Percentiles rank a stretch among this genome's conserved stretches.
These are phyloP conservation scores for Alligator mississippiensis DNA, from an alignment of 2,113 vertebrate genomes.

Conservation along the genomic window DNA sequence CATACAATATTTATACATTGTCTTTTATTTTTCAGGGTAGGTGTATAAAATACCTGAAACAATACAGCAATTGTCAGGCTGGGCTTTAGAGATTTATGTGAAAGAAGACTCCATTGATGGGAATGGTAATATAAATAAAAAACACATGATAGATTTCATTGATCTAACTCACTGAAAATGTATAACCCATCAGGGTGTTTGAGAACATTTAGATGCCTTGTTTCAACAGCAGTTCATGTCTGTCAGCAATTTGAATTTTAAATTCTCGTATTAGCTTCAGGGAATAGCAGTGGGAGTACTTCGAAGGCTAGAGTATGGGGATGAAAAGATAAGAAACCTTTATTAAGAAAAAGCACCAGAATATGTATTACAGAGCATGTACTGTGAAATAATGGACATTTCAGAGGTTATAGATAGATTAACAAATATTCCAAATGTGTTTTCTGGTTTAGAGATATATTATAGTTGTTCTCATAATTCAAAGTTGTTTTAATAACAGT, in stretches of 20 bases:
- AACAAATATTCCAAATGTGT: not conserved
- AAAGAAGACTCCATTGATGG: conserved; percentile 15
- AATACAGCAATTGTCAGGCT: conserved; percentile 29
- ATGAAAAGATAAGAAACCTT: conserved; percentile 58
- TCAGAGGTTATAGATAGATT: conserved; percentile 12
- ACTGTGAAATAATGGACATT: conserved; percentile 36
- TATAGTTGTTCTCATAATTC: not conserved
- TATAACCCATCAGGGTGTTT: conserved; percentile 51
- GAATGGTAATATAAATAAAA: conserved; percentile 41
- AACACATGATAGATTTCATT: conserved; percentile 37
- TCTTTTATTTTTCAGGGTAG: conserved; percentile 27
- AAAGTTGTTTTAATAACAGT: not conserved
- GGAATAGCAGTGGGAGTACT: conserved; percentile 41
- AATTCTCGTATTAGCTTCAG: conserved; percentile 58
- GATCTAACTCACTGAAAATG: conserved; percentile 43
- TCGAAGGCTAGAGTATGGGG: conserved; percentile 42
- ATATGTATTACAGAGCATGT: conserved; percentile 38
- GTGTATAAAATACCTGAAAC: conserved; percentile 43
- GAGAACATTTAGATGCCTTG: conserved; percentile 46
- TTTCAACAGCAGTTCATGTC: conserved; percentile 61
- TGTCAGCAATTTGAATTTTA: conserved; percentile 66
- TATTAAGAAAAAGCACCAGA: conserved; percentile 43
- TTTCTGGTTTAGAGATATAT: conserved; percentile 35
- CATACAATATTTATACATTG: conserved; percentile 27
- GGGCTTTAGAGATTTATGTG: not conserved